Base-by-base conservation (phyloP, 1,140 invertebrate species). In the Oppia nitens region DNA sequence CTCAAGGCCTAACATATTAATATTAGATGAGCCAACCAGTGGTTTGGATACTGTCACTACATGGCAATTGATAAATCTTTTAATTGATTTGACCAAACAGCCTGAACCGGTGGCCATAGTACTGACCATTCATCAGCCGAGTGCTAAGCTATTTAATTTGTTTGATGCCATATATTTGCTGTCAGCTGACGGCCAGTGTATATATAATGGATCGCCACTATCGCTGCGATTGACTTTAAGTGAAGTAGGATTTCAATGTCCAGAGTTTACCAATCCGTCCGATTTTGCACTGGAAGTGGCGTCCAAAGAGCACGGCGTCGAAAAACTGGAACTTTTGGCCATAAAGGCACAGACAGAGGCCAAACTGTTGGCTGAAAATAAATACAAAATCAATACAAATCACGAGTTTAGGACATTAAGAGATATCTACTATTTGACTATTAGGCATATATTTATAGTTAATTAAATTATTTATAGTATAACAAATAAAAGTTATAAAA, bases 1-100 rank as follows among this genome's bases (percentile, higher is more conserved):
- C 57, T 95, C 91, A 71, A 96, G 95, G 74, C 92, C 92, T 14
- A 88, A 90, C 40, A 82, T 96, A 23, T 91, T 97, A 84, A 94
- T 94, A 72, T 93, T 95, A 68, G 91, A 97, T 68, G 91, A 97
- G 69, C 90, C 91, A 0, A 95, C 91, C n/a, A 20, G 17, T 14
- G 55, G 55, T 56, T 26, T 56, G 32, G 55, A 56, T 21, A 20
- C 28, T 3, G 14, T 29, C 28, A 50, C 20, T n/a, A 26, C 49
- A 20, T 20, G 24, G 24, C 49, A 21, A 26, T 50, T 20, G 20
- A 50, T 50, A 9, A 20, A 4, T 9, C 4, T n/a, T 21, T 25
- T 50, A 12, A 11, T 20, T 50, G 49, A 50, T 4, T 25, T 50
- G 20, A 26, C 49, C 4, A 20, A 50, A 40, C 32, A 26, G 49